phyloP scores from a whole-genome alignment of 2,797 vertebrate species.

The Epinephelus malabaricus region DNA sequence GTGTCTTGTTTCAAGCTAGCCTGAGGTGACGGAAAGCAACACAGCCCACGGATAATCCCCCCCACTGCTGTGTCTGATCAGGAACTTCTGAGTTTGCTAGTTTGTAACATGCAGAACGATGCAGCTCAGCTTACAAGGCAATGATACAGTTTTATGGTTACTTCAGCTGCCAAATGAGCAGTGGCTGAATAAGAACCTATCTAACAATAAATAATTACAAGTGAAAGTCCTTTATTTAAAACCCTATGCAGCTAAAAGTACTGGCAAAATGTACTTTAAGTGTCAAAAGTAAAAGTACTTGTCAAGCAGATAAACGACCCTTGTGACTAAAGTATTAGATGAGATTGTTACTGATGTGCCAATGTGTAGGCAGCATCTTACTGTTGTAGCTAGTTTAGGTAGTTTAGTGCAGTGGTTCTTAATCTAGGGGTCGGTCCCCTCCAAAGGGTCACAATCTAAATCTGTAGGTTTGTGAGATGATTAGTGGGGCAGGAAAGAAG shows the following conservation, averaged over 20 bases:
- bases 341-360: not conserved
- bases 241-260: not conserved
- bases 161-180: not conserved
- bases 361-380: not conserved
- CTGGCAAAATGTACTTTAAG: not conserved
- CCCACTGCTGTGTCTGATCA: conserved; percentile 69
- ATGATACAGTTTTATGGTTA: not conserved
- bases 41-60: conserved; percentile 47
- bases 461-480: not conserved
- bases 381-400: not conserved
- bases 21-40: conserved; percentile 62
- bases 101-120: conserved; percentile 48
- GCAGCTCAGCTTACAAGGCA: conserved; percentile 38
- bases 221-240: not conserved
- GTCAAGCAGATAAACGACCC: too few species aligned
- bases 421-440: not conserved
- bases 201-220: not conserved
- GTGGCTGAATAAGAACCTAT: not conserved
- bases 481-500: not conserved
- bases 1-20: conserved; percentile 53
- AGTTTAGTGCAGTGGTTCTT: not conserved
- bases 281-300: not conserved
- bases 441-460: not conserved
- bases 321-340: not conserved
- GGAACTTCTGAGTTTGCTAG: conserved; percentile 74